phyloP scores from a whole-genome alignment of 2,797 vertebrate genomes.

The Amazonetta brasiliensis region DNA sequence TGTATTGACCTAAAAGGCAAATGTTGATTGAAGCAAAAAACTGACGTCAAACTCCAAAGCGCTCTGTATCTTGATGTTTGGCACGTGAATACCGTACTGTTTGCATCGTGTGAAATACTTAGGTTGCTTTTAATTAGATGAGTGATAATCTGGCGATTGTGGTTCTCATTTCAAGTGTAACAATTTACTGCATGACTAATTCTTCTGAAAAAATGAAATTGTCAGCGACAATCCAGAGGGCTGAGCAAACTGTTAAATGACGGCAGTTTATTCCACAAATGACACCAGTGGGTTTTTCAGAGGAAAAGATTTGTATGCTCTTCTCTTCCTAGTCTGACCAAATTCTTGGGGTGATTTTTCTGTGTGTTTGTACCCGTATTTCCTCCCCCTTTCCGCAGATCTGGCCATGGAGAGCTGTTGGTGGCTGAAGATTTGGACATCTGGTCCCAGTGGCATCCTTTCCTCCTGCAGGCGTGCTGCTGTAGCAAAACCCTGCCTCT shows the following conservation, averaged over 20 bases:
- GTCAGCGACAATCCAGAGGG: not conserved
- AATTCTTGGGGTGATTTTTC: not conserved
- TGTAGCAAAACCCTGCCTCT: not conserved
- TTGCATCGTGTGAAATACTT: not conserved
- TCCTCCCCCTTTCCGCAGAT: not conserved
- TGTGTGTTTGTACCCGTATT: not conserved
- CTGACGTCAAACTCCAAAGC: constrained; percentile 55
- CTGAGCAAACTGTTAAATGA: not conserved
- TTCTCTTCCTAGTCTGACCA: not conserved
- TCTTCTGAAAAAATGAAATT: not conserved
- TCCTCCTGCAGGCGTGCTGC: not conserved
- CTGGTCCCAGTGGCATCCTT: not conserved
- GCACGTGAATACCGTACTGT: not conserved
- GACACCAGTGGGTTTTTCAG: not conserved
- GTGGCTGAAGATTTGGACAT: not conserved
- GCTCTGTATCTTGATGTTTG: constrained; percentile 27
- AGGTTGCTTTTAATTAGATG: constrained; percentile 28
- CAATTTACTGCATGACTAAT: not conserved
- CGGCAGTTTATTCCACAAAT: not conserved
- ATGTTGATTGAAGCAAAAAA: constrained; percentile 58
- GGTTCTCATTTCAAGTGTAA: constrained; percentile 22
- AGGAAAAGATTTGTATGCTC: not conserved
- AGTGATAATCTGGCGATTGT: constrained; percentile 2
- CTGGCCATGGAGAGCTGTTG: not conserved
- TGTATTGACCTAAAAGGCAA: constrained; percentile 52